phyloP scores from a whole-genome alignment of 2,888 invertebrate genomes.

The Phania funesta region DNA sequence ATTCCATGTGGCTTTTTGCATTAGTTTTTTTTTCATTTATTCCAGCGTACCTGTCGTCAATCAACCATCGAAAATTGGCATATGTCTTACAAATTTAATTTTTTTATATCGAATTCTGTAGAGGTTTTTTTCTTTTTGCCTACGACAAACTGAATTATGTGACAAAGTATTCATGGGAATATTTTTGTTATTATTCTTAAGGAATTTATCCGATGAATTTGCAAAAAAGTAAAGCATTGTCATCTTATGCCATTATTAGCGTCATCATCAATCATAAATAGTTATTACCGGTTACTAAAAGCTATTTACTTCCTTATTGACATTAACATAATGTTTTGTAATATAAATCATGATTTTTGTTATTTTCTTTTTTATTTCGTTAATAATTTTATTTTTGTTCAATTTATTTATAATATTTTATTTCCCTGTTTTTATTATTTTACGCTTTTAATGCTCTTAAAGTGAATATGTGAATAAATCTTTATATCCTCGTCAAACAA shows the following conservation, averaged over 20 bases:
- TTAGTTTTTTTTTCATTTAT: not conserved
- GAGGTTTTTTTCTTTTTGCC: not conserved
- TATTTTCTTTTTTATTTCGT: not conserved
- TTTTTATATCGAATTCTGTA: not conserved
- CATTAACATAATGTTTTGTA: constrained; percentile 37
- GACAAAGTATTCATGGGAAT: constrained; percentile 47
- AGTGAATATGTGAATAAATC: not conserved
- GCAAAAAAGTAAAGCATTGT: not conserved
- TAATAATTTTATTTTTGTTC: constrained; percentile 8
- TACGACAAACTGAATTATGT: constrained; percentile 35
- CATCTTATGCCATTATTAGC: constrained; percentile 8
- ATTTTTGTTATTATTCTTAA: constrained; percentile 32
- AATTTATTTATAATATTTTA: constrained; percentile 9
- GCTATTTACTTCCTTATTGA: constrained; percentile 17
- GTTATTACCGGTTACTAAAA: constrained; percentile 14
- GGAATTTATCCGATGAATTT: constrained; percentile 42
- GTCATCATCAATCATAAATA: not conserved
- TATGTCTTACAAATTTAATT: constrained; percentile 14
- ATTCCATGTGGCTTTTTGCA: not conserved
- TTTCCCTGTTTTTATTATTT: constrained; percentile 16
- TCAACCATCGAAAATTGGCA: constrained; percentile 49
- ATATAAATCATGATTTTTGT: constrained; percentile 43
- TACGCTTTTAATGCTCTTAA: constrained; percentile 2
- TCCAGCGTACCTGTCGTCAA: constrained; percentile 18
- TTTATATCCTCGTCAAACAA: constrained; percentile 4